Conservation (phyloP, 35 echinoderm and acorn worm species). For the Hemicentrotus pulcherrimus region DNA sequence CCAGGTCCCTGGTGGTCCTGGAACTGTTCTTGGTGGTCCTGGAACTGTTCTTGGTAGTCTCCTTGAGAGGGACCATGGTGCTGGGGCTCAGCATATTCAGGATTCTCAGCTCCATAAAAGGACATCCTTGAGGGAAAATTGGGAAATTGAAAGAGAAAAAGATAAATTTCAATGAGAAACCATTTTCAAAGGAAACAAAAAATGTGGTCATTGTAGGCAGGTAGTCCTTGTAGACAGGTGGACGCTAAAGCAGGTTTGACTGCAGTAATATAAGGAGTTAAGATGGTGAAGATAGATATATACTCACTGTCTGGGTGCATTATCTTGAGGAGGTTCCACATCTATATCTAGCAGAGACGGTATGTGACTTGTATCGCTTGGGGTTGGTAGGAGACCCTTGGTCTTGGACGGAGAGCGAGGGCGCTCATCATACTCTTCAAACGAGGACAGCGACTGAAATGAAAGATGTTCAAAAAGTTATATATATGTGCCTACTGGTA, state of each 20-base stretch:
- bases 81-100: neutral
- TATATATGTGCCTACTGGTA: too few relatives aligned
- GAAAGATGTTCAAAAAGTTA: neutral
- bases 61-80: neutral
- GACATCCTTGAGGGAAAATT: constrained; percentile 24
- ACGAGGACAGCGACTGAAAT: constrained; percentile 15
- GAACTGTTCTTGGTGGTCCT: neutral
- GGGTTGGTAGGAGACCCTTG: neutral
- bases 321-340: constrained; percentile 51
- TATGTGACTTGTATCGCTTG: constrained; percentile 12
- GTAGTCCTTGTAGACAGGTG: too few relatives aligned
- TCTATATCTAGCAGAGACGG: constrained; percentile 67
- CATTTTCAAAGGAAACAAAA: too few relatives aligned
- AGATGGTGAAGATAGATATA: neutral
- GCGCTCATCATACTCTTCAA: neutral
- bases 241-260: too few relatives aligned
- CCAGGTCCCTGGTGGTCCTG: neutral
- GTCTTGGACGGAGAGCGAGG: constrained; percentile 38
- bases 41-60: neutral
- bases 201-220: too few relatives aligned
- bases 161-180: too few relatives aligned
- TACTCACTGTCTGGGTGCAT: neutral
- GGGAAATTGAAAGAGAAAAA: neutral
- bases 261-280: too few relatives aligned
- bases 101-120: constrained; percentile 31